Evolutionary conservation across 2,888 invertebrate species (phyloP).

Genomic region (Luffia ferchaultella): DNA sequence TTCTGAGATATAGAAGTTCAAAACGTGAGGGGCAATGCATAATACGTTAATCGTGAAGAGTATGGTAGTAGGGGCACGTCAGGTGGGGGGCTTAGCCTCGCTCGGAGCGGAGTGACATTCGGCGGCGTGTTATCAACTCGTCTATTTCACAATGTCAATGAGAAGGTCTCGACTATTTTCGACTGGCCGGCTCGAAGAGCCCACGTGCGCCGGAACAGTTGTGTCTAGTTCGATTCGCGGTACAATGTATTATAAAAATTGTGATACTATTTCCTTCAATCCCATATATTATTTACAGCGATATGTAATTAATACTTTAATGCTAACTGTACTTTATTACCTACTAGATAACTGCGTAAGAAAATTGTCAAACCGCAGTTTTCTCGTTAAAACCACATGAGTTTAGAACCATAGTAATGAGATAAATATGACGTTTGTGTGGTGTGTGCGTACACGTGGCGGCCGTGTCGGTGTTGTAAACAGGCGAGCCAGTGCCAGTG

Average conservation of each 20-base stretch:
- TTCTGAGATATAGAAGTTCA: background rate
- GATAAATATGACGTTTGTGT: too few species aligned
- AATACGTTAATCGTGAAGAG: background rate
- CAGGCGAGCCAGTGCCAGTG: constrained; percentile 34
- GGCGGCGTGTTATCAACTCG: constrained; percentile 52
- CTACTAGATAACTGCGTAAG: too few species aligned
- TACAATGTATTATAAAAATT: constrained; percentile 12
- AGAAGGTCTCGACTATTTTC: constrained; percentile 63
- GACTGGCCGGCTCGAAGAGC: constrained; percentile 30
- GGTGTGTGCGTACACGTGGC: constrained; percentile 32
- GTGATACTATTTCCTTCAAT: too few species aligned
- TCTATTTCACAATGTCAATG: constrained; percentile 67
- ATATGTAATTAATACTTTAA: too few species aligned
- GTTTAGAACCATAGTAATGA: too few species aligned
- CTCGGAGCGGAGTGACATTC: constrained; percentile 40
- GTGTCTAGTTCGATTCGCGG: constrained; percentile 33
- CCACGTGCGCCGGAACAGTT: constrained; percentile 24
- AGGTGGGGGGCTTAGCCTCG: constrained; percentile 54
- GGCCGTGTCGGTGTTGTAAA: constrained; percentile 61
- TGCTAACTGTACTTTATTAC: too few species aligned
- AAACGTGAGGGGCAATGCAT: constrained; percentile 5
- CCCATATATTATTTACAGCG: too few species aligned
- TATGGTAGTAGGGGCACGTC: constrained; percentile 28
- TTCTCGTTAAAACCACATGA: too few species aligned
- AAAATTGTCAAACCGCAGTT: too few species aligned